Conservation (phyloP, 2,113 vertebrate genomes). For the Tragelaphus scriptus region DNA sequence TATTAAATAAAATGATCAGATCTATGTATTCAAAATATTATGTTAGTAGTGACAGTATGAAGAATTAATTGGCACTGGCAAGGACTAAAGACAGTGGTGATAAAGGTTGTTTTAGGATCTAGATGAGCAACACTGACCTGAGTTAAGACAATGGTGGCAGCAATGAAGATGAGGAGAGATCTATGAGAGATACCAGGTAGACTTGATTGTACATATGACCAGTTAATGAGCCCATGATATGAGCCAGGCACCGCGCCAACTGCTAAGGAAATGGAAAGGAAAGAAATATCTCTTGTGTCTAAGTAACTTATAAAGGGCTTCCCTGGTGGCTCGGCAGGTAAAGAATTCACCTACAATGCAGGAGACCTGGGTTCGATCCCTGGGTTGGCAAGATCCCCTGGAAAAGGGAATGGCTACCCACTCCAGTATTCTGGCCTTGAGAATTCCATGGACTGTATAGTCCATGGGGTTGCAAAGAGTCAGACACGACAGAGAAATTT, state of each 20-base stretch:
- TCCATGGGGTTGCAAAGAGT: neutral
- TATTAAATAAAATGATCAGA: neutral
- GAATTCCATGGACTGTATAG: neutral
- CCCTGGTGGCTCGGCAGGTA: neutral
- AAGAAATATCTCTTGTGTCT: slow-evolving; percentile 56
- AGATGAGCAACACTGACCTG: neutral
- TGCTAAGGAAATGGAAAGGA: neutral
- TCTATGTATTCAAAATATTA: neutral
- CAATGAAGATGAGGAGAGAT: neutral
- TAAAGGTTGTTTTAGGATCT: neutral
- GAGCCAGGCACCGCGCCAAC: neutral
- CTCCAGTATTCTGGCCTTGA: neutral
- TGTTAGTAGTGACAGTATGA: neutral
- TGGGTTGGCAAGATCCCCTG: neutral
- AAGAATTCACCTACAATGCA: neutral
- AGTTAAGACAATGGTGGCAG: neutral
- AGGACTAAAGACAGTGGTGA: neutral
- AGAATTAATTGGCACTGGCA: neutral
- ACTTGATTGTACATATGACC: neutral
- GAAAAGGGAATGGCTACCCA: neutral
- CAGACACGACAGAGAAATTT: neutral
- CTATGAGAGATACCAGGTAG: neutral
- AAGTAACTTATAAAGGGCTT: neutral
- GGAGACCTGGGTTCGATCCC: neutral
- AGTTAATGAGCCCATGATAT: neutral